These are phyloP conservation scores for Drosophila meridiana DNA, from an alignment of 2,888 invertebrate species.

Conservation along the genomic window DNA sequence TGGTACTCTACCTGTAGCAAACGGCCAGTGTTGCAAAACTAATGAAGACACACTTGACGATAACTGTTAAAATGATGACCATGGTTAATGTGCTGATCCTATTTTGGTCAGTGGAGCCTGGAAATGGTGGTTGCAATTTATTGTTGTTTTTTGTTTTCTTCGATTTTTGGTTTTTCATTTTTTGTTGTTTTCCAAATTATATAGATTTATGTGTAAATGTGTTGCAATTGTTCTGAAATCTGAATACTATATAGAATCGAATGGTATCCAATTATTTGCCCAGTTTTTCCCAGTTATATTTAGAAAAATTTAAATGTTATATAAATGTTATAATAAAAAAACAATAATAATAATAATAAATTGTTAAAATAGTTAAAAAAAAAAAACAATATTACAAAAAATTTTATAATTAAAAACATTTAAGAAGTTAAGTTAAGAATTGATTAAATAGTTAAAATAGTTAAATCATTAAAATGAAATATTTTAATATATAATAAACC, in stretches of 20 bases:
- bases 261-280: background rate
- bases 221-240: conserved; percentile 37
- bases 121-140: conserved; percentile 81
- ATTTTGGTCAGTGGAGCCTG: conserved; percentile 91
- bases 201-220: conserved; percentile 1
- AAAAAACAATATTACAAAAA: no score
- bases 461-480: no score
- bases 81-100: conserved; percentile 95
- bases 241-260: conserved; percentile 11
- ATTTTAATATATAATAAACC: no score
- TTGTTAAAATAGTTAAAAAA: no score
- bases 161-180: background rate
- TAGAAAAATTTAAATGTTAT: no score
- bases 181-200: conserved; percentile 28
- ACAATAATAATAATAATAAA: no score
- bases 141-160: conserved; percentile 31
- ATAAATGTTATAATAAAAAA: no score
- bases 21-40: conserved; percentile 97
- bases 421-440: no score
- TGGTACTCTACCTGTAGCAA: conserved; percentile 94
- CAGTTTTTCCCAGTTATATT: no score
- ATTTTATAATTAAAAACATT: no score
- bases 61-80: conserved; percentile 96
- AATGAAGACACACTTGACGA: conserved; percentile 97
- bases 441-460: no score